These are phyloP conservation scores for Saxidomus purpurata DNA, from an alignment of 1,140 invertebrate species.

Conservation along the genomic window DNA sequence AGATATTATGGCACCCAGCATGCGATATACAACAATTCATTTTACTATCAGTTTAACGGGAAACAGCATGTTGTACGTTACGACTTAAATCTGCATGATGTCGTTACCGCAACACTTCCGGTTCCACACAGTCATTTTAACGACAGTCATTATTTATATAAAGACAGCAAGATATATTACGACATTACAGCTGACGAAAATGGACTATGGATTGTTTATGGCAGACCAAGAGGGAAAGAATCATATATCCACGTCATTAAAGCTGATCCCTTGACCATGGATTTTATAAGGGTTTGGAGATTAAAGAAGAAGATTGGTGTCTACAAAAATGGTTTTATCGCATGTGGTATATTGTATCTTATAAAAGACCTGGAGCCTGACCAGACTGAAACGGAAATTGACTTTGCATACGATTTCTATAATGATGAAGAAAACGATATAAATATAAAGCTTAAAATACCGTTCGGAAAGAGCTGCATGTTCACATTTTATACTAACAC, in stretches of 20 bases:
- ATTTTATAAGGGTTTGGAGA: conserved; percentile 39
- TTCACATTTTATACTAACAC: conserved; percentile 51
- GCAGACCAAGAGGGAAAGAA: neutral
- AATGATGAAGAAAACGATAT: neutral
- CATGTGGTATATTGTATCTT: conserved; percentile 61
- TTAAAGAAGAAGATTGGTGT: conserved; percentile 26
- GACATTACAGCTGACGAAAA: conserved; percentile 59
- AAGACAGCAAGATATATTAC: conserved; percentile 55
- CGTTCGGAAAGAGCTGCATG: conserved; percentile 45
- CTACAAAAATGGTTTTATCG: conserved; percentile 57
- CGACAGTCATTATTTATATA: conserved; percentile 52
- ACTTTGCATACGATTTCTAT: conserved; percentile 53
- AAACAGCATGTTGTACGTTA: conserved; percentile 47
- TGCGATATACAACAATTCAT: conserved; percentile 57
- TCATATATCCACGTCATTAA: conserved; percentile 58
- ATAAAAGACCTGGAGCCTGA: neutral
- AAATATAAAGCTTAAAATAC: conserved; percentile 34
- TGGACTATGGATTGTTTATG: conserved; percentile 61
- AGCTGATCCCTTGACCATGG: conserved; percentile 24
- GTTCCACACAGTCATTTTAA: conserved; percentile 51
- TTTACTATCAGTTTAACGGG: conserved; percentile 59
- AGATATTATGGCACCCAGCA: conserved; percentile 60
- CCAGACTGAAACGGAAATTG: conserved; percentile 5
- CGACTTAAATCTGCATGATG: conserved; percentile 16
- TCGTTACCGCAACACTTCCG: conserved; percentile 7